Conservation (phyloP, 2,888 invertebrate genomes). For the Ophion slaviceki region DNA sequence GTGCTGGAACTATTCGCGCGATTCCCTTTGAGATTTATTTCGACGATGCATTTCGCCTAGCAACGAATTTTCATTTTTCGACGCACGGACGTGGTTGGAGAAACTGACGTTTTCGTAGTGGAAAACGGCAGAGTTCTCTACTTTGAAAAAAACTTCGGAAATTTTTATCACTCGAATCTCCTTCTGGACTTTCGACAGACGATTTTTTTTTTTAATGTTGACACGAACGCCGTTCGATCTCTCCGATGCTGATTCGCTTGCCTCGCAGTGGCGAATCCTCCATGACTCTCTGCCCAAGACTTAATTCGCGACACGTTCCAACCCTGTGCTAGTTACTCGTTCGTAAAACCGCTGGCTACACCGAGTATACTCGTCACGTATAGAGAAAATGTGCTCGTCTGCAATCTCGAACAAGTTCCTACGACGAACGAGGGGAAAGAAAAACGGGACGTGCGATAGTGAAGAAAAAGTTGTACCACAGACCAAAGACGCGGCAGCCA, state of each 20-base stretch:
- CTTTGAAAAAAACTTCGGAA: not conserved
- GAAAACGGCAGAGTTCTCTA: not conserved
- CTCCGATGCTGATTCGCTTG: not conserved
- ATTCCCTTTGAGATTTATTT: not conserved
- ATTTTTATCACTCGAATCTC: not conserved
- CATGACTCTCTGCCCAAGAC: not conserved
- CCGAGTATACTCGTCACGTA: not conserved
- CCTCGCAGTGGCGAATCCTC: not conserved
- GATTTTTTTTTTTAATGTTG: not conserved
- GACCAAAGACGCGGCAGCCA: constrained; percentile 79
- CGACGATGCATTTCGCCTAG: not conserved
- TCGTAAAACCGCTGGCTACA: not conserved
- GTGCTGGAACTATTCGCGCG: not conserved
- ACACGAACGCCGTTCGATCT: not conserved
- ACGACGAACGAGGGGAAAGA: constrained; percentile 31
- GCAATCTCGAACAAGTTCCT: constrained; percentile 40
- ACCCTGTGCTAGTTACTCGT: not conserved
- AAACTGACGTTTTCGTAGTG: not conserved
- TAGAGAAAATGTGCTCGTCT: constrained; percentile 15
- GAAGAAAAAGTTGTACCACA: constrained; percentile 57
- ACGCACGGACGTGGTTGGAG: not conserved
- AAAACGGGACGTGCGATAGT: constrained; percentile 1
- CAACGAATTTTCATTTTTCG: not conserved
- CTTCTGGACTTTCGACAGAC: not conserved
- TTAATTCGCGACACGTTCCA: not conserved